A percentile compares a stretch with the other conserved stretches of the same genome.
Conservation (phyloP, 2,113 vertebrate genomes). For the Hemichromis elongatus region DNA sequence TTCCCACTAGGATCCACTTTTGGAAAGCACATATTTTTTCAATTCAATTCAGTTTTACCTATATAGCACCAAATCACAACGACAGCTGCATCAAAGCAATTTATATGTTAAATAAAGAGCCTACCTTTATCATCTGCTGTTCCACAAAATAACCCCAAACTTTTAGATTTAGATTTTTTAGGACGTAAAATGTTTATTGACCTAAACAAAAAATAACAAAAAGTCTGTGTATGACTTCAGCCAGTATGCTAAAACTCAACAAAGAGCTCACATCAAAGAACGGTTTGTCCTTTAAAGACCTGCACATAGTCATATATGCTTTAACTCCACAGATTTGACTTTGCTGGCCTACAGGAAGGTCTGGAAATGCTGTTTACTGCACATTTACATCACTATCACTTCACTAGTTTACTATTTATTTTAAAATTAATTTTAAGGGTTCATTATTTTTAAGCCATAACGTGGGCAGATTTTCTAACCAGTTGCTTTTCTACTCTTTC, state of each 20-base stretch:
- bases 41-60: not conserved
- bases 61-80: not conserved
- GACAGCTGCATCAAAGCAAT: not conserved
- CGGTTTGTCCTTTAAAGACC: too few relatives aligned
- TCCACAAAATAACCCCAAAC: not conserved
- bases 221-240: not conserved
- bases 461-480: not conserved
- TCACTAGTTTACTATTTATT: not conserved
- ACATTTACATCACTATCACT: not conserved
- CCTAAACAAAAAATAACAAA: not conserved
- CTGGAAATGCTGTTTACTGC: not conserved
- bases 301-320: too few relatives aligned
- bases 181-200: not conserved
- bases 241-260: not conserved
- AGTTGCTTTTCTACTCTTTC: not conserved
- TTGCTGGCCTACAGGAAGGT: accelerated
- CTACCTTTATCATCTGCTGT: not conserved
- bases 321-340: not conserved
- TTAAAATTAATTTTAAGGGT: not conserved
- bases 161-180: not conserved
- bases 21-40: not conserved
- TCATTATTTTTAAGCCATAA: not conserved
- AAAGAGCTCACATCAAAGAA: not conserved
- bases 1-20: not conserved
- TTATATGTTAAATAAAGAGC: not conserved